Evolutionary conservation across 2,113 vertebrate genomes (phyloP).

Genomic region (Serranochromis macrocephalus): DNA sequence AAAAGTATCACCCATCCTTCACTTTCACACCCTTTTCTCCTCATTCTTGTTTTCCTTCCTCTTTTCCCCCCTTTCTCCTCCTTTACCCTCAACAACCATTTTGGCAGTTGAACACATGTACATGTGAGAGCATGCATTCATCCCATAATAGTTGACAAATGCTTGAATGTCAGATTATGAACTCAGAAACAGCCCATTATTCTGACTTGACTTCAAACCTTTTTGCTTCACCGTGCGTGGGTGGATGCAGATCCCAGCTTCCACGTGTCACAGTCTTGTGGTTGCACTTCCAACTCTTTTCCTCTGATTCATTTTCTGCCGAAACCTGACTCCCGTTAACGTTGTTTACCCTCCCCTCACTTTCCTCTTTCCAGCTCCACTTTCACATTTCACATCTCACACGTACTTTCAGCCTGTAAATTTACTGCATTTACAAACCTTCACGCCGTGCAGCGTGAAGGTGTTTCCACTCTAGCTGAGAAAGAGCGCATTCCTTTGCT

Average conservation of each 20-base stretch:
- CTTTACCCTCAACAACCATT: neutral
- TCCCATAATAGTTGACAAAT: neutral
- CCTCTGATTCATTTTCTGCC: neutral
- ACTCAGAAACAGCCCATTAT: neutral
- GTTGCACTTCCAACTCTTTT: neutral
- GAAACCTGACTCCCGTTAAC: neutral
- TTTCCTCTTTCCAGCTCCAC: conserved; percentile 4
- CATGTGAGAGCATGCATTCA: neutral
- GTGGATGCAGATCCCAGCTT: neutral
- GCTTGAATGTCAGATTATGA: neutral
- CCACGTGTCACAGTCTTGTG: neutral
- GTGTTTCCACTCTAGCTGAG: neutral
- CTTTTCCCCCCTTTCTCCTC: neutral
- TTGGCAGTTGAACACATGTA: neutral
- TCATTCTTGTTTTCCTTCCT: neutral
- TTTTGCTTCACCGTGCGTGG: neutral
- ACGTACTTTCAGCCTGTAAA: neutral
- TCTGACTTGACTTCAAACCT: neutral
- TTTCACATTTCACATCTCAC: neutral
- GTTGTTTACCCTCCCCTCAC: neutral
- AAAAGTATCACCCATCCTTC: neutral
- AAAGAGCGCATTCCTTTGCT: neutral
- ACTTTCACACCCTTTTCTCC: neutral
- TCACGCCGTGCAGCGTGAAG: neutral
- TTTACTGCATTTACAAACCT: neutral